Evolutionary conservation across 2,797 vertebrate genomes (phyloP), one percentile per base, ranked within the genome.

Genomic region (Coccyzus lansbergi): DNA sequence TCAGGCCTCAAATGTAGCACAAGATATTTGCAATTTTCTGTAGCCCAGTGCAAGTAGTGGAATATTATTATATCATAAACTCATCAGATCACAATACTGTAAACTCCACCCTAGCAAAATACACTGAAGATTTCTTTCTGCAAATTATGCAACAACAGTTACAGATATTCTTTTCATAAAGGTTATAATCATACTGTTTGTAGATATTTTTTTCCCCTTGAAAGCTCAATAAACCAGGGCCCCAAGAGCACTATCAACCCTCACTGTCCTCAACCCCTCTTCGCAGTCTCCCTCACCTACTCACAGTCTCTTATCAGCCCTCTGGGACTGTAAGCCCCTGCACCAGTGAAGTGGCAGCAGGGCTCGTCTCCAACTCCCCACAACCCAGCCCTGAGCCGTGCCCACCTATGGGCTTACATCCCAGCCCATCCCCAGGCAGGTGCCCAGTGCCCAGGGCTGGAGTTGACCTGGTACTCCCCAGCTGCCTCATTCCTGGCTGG

Each of bases 271-370:
- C 53, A 20, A 40, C 12, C 10, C 7, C 18, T 59, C 14, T 12
- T 18, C 4, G 9, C 7, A 5, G 24, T 18, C 19, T 7, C 8
- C 21, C 8, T 6, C 3, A 3, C 7, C 40, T 22, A 11, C 17
- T 5, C 40, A 25, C 1, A 6, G 5, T 31, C 34, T 21, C 3
- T 1, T 2, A 5, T 31, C 40, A 51, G 19, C 12, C 6, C 2
- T 9, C 0, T 4, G 2, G 60, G 31, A 10, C 29, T 3, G 0
- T 36, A 26, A 36, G 12, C 10, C 33, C 9, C 5, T 5, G 7
- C 6, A 4, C 7, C 25, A 28, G 24, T 0, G 1, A 38, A 9
- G 6, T 7, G 1, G 4, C 46, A 36, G 49, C 31, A 28, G 49
- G 11, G 9, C 20, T 0, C 1, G 4, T 33, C 55, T 69, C 17